Evolutionary conservation across 2,888 invertebrate genomes (phyloP).

Genomic region (Tetranychus truncatus): DNA sequence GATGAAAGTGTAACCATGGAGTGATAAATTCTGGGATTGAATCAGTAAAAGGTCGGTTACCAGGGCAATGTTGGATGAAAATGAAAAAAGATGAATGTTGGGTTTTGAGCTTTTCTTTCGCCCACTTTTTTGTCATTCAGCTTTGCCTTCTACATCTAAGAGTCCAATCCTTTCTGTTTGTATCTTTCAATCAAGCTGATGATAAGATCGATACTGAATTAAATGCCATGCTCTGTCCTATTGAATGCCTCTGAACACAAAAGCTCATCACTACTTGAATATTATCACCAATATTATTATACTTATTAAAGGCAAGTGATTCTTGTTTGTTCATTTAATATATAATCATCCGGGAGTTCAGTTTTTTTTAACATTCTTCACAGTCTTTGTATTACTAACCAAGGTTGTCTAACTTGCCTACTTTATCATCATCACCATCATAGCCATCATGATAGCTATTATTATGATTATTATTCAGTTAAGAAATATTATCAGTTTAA

Average conservation of each 20-base stretch:
- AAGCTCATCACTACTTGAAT: no score
- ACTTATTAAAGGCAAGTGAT: neutral
- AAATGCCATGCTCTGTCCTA: no score
- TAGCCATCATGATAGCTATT: no score
- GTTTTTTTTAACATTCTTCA: no score
- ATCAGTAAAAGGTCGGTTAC: neutral
- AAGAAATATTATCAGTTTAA: no score
- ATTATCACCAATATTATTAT: no score
- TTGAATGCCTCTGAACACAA: no score
- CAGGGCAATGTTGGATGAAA: neutral
- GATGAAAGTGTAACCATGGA: neutral
- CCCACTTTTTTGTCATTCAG: neutral
- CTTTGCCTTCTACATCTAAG: neutral
- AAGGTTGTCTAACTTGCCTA: neutral
- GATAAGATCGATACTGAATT: no score
- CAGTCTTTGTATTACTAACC: neutral
- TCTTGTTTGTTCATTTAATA: neutral
- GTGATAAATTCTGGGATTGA: neutral
- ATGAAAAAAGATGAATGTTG: neutral
- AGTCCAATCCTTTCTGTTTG: no score
- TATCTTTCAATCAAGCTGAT: no score
- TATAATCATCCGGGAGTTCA: neutral
- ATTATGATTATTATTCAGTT: no score
- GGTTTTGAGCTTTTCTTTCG: neutral
- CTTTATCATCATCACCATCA: no score